Conservation (phyloP, 1,140 invertebrate species). For the Rhagoletis pomonella region DNA sequence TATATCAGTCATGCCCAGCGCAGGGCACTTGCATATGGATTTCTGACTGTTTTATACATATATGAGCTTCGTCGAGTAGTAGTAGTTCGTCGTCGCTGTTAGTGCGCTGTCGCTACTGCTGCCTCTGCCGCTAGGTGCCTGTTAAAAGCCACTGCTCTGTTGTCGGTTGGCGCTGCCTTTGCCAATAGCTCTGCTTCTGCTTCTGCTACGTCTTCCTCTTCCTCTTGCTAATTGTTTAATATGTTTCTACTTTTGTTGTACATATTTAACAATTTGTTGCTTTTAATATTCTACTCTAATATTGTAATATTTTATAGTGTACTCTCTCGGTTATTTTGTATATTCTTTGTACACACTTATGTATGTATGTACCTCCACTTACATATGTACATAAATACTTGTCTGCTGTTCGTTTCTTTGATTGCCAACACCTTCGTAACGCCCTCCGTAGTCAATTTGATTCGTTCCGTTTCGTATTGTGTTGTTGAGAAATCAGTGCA, state of each 20-base stretch:
- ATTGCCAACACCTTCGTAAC: not conserved
- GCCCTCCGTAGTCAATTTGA: not conserved
- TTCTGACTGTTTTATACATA: too few species aligned
- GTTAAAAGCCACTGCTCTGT: not conserved
- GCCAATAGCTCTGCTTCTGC: too few species aligned
- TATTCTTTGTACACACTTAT: not conserved
- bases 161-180: too few species aligned
- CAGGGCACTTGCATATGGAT: too few species aligned
- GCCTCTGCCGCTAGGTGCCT: not conserved
- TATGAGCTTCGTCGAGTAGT: conserved; percentile 15
- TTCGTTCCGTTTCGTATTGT: conserved; percentile 57
- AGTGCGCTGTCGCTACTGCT: not conserved
- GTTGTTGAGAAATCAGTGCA: not conserved
- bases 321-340: not conserved
- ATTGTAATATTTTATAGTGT: not conserved
- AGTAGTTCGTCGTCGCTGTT: conserved; percentile 1
- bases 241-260: not conserved
- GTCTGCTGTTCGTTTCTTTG: not conserved
- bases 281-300: not conserved
- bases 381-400: not conserved
- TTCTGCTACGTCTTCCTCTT: too few species aligned
- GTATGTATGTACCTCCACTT: not conserved
- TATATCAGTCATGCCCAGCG: too few species aligned
- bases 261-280: too few species aligned
- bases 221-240: not conserved